A percentile compares a stretch with the other conserved stretches of the same genome.
Evolutionary conservation across 2,113 vertebrate species (phyloP).

Genomic region (Odontophorus gujanensis): DNA sequence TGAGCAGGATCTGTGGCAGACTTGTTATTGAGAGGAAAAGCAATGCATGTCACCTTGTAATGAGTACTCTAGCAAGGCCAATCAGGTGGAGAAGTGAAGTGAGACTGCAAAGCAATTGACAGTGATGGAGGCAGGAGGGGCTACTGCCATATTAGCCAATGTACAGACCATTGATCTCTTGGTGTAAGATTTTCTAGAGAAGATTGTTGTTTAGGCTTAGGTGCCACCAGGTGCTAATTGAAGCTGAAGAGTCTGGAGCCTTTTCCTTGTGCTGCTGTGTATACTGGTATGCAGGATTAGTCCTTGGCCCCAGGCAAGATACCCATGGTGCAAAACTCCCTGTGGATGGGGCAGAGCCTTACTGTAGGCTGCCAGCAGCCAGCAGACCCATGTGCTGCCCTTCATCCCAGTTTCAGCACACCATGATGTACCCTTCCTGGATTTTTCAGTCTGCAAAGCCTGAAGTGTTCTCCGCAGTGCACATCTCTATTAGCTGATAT

Average conservation of each 20-base stretch:
- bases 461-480: not conserved
- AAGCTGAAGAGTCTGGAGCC: not conserved
- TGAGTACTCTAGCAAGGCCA: not conserved
- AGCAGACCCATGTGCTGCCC: not conserved
- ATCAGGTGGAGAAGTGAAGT: slow-evolving; percentile 37
- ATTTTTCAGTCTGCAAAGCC: not conserved
- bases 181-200: not conserved
- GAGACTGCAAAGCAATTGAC: not conserved
- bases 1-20: not conserved
- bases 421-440: not conserved
- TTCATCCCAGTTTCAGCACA: not conserved
- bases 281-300: not conserved
- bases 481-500: not conserved
- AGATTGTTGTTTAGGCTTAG: not conserved
- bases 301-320: not conserved
- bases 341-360: not conserved
- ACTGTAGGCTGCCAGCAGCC: not conserved
- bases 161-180: not conserved
- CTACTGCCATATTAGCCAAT: not conserved
- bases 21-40: not conserved
- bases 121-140: not conserved
- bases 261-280: not conserved
- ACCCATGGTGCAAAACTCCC: not conserved
- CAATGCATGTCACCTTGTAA: not conserved
- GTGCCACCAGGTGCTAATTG: not conserved